Conservation (phyloP, 2,113 vertebrate species). For the Nothocercus nigrocapillus region DNA sequence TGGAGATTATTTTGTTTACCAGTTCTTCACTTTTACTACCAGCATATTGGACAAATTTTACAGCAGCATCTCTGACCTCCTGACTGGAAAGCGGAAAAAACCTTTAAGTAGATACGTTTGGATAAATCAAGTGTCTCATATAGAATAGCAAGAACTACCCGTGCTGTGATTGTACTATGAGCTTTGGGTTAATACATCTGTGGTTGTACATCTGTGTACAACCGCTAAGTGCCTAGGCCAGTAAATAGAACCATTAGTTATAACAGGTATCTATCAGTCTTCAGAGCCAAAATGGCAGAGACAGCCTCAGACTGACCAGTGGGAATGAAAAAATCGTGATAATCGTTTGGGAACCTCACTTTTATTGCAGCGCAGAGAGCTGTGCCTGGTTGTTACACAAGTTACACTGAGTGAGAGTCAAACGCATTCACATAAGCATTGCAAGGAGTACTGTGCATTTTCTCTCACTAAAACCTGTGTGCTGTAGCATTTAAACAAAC, state of each 20-base stretch:
- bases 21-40: background rate
- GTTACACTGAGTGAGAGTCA: background rate
- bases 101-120: background rate
- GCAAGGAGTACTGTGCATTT: background rate
- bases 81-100: background rate
- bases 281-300: background rate
- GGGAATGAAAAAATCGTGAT: background rate
- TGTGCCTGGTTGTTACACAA: background rate
- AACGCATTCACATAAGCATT: background rate
- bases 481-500: background rate
- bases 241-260: background rate
- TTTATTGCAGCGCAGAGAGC: background rate
- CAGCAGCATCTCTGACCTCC: background rate
- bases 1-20: background rate
- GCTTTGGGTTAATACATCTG: background rate
- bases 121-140: background rate
- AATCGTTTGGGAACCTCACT: background rate
- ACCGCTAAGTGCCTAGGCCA: background rate
- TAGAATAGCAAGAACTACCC: background rate
- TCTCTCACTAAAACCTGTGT: background rate
- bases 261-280: background rate
- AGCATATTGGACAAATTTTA: background rate
- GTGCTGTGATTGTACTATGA: background rate
- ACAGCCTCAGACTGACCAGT: background rate
- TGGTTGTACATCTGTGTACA: background rate